A percentile compares a stretch with the other conserved stretches of the same genome.
phyloP scores from a whole-genome alignment of 2,113 vertebrate genomes.

The Telmatochromis sp. region DNA sequence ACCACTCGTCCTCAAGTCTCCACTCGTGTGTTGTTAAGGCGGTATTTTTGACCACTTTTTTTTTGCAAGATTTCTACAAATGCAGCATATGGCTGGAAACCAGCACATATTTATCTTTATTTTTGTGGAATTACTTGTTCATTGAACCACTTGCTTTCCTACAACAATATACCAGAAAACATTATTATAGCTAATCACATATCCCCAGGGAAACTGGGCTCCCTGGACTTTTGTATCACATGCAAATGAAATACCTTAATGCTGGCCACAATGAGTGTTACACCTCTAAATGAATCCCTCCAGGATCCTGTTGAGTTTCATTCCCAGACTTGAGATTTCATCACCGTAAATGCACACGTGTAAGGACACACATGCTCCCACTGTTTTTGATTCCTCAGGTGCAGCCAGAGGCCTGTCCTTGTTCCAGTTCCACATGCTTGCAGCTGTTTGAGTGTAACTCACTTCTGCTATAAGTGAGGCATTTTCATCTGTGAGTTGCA shows the following conservation, averaged over 20 bases:
- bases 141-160: constrained; percentile 5
- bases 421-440: neutral
- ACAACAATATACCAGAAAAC: neutral
- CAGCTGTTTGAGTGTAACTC: neutral
- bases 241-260: constrained; percentile 25
- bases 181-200: constrained; percentile 23
- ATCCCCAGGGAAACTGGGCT: neutral
- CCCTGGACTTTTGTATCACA: neutral
- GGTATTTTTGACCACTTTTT: neutral
- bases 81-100: neutral
- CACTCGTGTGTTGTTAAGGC: neutral
- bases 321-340: constrained; percentile 10
- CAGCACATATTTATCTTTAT: constrained; percentile 2
- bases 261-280: neutral
- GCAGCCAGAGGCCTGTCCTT: constrained; percentile 1
- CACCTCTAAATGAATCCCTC: neutral
- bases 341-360: neutral
- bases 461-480: neutral
- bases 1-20: neutral
- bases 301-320: constrained; percentile 10
- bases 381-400: constrained; percentile 2
- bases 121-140: constrained; percentile 17
- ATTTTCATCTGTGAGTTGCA: neutral
- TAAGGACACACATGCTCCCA: neutral
- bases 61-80: neutral